Evolutionary conservation across 2,888 invertebrate genomes (phyloP), one percentile per base, ranked within the genome.

Genomic region (Drosophila prolongata): DNA sequence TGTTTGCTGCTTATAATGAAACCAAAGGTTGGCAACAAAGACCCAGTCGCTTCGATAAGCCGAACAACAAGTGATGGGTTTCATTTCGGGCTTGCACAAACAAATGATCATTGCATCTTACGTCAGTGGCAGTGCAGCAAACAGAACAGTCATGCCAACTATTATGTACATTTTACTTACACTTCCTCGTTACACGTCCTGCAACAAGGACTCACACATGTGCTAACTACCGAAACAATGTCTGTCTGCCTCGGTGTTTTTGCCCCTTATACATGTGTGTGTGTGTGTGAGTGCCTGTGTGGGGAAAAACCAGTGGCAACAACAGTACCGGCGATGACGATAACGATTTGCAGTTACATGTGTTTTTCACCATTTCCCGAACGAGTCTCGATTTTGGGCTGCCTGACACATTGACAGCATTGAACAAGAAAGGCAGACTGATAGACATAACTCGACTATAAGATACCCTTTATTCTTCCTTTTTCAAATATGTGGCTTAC

Each of bases 351-450:
- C 46, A 60, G 76, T 62, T 73, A 79, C 86, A 83, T 82, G 71
- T 81, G 79, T 75, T 75, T 71, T 77, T 59, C 65, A 80, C 68
- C 81, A 64, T 67, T 69, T 61, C 57, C 56, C 78, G 68, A 62
- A 78, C 84, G 71, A 69, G 69, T 70, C 80, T 56, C 71, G 64
- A 71, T 81, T 79, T 81, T 72, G 60, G 72, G 49, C 77, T 58
- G 53, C 43, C 54, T 75, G 86, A 82, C 88, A 83, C 79, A 77
- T 82, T 88, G 83, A 88, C 88, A 88, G 76, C 53, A 58, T 30
- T 43, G 49, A n/a, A 59, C 57, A 19, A 27, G 64, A 19, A 14
- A 19, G 49, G 16, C 24, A 6, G 47, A 43, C 24, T 16, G n/a
- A 16, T n/a, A 2, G 8, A 9, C 14, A 4, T 1, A 1, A 16